Conservation (phyloP, 2,888 invertebrate genomes). For the Onthophagus sagittarius region DNA sequence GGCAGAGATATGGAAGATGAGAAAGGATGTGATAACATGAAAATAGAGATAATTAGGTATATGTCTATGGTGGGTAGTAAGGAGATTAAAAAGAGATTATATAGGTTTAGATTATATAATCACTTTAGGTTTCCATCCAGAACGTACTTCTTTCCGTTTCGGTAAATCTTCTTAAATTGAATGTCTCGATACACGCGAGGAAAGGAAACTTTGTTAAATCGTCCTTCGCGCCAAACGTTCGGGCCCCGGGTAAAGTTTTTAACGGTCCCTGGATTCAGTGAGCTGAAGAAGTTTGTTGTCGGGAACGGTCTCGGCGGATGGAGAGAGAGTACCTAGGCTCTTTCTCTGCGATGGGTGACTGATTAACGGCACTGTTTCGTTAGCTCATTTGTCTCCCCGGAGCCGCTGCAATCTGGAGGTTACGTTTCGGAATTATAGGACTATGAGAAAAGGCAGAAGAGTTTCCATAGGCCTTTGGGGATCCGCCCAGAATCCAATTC, state of each 20-base stretch:
- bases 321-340: background rate
- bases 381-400: constrained; percentile 37
- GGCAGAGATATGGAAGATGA: too few species aligned
- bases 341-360: constrained; percentile 23
- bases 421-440: constrained; percentile 40
- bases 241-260: background rate
- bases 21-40: too few species aligned
- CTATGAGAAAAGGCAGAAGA: constrained; percentile 23
- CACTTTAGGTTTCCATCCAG: background rate
- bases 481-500: background rate
- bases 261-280: background rate
- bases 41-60: too few species aligned
- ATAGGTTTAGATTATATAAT: too few species aligned
- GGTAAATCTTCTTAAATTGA: constrained; percentile 9
- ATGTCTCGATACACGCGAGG: constrained; percentile 9
- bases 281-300: background rate
- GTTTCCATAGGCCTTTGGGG: background rate
- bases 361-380: constrained; percentile 36
- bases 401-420: constrained; percentile 36
- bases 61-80: too few species aligned
- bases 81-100: too few species aligned
- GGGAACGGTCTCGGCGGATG: background rate
- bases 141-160: constrained; percentile 6
- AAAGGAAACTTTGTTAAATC: constrained; percentile 11
- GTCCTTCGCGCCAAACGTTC: background rate